phyloP scores from a whole-genome alignment of 2,888 invertebrate species.

The Arge pagana region DNA sequence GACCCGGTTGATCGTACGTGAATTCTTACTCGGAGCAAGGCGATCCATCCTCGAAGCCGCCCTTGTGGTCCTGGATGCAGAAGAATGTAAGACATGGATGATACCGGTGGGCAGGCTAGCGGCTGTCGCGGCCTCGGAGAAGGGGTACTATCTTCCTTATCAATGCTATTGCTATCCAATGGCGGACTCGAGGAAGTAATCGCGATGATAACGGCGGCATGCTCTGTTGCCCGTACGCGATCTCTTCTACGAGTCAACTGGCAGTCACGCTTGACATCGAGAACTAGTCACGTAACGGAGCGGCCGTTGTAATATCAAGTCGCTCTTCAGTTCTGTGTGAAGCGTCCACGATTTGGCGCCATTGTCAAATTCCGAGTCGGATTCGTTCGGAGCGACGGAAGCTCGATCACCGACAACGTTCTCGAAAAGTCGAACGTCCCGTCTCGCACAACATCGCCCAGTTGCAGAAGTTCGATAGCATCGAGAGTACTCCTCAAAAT shows the following conservation, averaged over 20 bases:
- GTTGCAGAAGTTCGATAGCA: too few relatives aligned
- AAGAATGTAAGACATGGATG: too few relatives aligned
- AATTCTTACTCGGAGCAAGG: too few relatives aligned
- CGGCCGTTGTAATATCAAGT: background rate
- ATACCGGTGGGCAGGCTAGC: slow-evolving; percentile 18
- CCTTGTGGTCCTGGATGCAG: too few relatives aligned
- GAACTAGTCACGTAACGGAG: slow-evolving; percentile 19
- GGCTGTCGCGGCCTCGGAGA: slow-evolving; percentile 15
- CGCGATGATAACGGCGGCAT: slow-evolving; percentile 24
- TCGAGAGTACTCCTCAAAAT: too few relatives aligned
- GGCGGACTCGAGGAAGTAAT: slow-evolving; percentile 25
- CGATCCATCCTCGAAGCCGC: too few relatives aligned
- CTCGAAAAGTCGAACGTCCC: too few relatives aligned
- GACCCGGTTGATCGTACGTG: too few relatives aligned
- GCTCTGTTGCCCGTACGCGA: slow-evolving; percentile 12
- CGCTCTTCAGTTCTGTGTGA: background rate
- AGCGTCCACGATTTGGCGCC: background rate
- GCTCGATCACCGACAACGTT: too few relatives aligned
- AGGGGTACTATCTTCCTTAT: slow-evolving; percentile 23
- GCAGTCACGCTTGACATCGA: slow-evolving; percentile 22
- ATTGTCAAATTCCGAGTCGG: background rate
- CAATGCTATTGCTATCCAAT: slow-evolving; percentile 24
- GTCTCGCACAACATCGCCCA: too few relatives aligned
- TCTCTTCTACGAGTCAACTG: slow-evolving; percentile 17
- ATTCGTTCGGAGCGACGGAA: background rate